phyloP scores from a whole-genome alignment of 2,888 invertebrate species.

The Acrocyrtus sp. region DNA sequence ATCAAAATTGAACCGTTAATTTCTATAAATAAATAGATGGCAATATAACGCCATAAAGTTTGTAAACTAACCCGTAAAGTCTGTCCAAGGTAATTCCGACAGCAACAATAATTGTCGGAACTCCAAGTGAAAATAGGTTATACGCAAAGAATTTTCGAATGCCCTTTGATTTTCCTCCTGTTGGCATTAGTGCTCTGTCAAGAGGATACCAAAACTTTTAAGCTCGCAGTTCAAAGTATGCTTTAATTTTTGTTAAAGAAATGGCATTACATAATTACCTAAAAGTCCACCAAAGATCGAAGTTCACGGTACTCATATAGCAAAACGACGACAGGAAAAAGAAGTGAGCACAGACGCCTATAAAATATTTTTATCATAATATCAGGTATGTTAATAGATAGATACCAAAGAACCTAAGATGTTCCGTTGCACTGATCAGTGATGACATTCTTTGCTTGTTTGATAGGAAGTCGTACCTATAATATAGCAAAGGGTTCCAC shows the following conservation, averaged over 20 bases:
- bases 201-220: neutral
- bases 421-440: neutral
- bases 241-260: too few species aligned
- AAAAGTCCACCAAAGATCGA: conserved; percentile 63
- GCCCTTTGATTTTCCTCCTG: conserved; percentile 57
- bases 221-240: neutral
- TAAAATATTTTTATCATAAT: too few species aligned
- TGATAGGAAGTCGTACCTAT: conserved; percentile 56
- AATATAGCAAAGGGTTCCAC: conserved; percentile 45
- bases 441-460: too few species aligned
- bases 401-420: neutral
- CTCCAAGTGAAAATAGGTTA: conserved; percentile 48
- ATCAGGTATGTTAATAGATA: too few species aligned
- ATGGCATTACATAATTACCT: conserved; percentile 40
- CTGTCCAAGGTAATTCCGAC: conserved; percentile 53
- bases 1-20: too few species aligned
- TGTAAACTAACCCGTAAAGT: conserved; percentile 47
- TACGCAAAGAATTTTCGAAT: conserved; percentile 58
- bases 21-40: too few species aligned
- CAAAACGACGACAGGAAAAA: conserved; percentile 59
- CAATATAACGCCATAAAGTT: too few species aligned
- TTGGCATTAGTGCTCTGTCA: conserved; percentile 56
- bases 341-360: conserved; percentile 58
- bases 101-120: conserved; percentile 51
- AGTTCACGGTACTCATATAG: conserved; percentile 60